Percentiles rank a stretch among this genome's conserved stretches.
These are phyloP conservation scores for Chloebia gouldiae DNA, from an alignment of 2,113 vertebrate species.

Conservation along the genomic window DNA sequence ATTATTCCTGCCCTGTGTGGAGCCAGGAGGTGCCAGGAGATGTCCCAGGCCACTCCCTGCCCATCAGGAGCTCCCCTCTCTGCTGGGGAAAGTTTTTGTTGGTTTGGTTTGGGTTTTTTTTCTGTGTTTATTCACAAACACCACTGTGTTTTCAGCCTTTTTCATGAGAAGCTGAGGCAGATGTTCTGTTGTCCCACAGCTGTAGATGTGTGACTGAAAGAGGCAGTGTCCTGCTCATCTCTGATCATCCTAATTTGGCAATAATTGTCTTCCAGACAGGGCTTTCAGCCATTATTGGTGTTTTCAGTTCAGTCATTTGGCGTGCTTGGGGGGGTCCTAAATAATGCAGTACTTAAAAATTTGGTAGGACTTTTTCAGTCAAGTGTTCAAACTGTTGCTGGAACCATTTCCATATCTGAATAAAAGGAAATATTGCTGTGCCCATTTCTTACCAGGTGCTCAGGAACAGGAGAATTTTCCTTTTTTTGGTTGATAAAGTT, in stretches of 20 bases:
- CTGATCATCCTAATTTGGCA: background rate
- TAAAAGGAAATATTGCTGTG: background rate
- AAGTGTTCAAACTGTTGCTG: background rate
- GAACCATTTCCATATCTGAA: background rate
- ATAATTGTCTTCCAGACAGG: background rate
- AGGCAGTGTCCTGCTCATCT: background rate
- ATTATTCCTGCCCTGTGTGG: background rate
- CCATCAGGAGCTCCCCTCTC: fast-evolving
- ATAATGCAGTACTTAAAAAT: background rate
- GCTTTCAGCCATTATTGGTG: background rate
- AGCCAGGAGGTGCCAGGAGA: background rate
- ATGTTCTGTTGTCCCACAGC: background rate
- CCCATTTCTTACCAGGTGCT: background rate
- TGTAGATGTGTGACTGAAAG: background rate
- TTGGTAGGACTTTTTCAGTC: background rate
- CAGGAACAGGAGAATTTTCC: background rate
- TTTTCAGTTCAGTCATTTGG: background rate
- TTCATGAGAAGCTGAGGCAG: background rate
- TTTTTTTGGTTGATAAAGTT: background rate
- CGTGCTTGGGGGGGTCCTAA: background rate
- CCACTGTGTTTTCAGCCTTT: background rate
- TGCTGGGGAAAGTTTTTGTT: fast-evolving
- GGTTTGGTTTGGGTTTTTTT: background rate
- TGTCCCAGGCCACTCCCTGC: background rate
- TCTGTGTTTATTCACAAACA: background rate